Conservation (phyloP, 2,888 invertebrate species). For the Meteorus colon region DNA sequence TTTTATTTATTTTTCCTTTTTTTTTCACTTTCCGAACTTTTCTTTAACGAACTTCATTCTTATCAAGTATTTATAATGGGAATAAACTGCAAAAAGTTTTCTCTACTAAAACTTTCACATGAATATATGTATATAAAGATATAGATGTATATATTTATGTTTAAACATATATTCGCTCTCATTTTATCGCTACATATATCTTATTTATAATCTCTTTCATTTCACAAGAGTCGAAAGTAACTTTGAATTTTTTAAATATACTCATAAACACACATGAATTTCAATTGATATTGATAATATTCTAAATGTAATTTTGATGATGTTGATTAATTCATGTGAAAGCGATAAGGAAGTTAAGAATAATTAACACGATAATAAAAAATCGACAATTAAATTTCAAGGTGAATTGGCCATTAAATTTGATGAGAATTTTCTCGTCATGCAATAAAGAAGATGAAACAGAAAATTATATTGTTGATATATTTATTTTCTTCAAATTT, state of each 20-base stretch:
- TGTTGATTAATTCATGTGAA: background rate
- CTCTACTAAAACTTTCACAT: background rate
- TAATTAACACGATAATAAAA: no score
- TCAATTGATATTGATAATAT: slow-evolving; percentile 16
- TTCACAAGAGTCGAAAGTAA: background rate
- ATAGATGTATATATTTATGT: background rate
- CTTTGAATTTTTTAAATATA: background rate
- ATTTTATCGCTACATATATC: background rate
- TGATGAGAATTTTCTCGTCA: no score
- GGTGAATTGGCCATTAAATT: no score
- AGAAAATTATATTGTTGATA: no score
- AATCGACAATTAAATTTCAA: no score
- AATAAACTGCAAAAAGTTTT: slow-evolving; percentile 12
- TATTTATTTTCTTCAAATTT: background rate
- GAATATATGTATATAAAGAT: background rate
- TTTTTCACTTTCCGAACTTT: slow-evolving; percentile 24
- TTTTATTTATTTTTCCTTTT: slow-evolving; percentile 25
- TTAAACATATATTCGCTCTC: slow-evolving; percentile 1
- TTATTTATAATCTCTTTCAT: background rate
- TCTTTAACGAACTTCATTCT: slow-evolving; percentile 44
- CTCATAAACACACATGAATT: background rate
- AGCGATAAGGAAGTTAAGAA: no score
- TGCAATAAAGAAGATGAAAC: no score
- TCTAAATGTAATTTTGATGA: background rate
- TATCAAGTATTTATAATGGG: slow-evolving; percentile 26